These are phyloP conservation scores for Spinus olivaceus DNA, from an alignment of 2,797 vertebrate genomes.

Conservation along the genomic window DNA sequence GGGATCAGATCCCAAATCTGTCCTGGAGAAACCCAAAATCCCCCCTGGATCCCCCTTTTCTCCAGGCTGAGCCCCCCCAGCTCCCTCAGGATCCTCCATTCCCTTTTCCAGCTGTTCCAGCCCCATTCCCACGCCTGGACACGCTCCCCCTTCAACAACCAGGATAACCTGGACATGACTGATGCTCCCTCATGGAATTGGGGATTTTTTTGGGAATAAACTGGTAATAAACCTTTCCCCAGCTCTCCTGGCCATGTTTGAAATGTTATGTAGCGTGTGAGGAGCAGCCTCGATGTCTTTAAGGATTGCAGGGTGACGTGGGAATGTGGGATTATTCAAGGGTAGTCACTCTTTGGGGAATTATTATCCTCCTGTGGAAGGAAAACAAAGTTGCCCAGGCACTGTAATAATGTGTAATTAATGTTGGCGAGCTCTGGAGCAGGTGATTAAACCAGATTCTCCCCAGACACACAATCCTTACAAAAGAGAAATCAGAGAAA, in stretches of 20 bases:
- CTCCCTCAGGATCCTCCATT: background rate
- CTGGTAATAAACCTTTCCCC: background rate
- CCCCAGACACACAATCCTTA: background rate
- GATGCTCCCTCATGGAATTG: background rate
- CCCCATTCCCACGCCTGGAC: accelerated
- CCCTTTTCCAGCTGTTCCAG: background rate
- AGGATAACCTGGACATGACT: accelerated
- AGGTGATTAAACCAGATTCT: background rate
- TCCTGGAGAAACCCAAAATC: no score
- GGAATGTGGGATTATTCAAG: background rate
- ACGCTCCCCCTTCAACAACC: accelerated
- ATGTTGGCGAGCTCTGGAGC: background rate
- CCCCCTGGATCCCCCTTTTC: background rate
- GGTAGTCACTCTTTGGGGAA: background rate
- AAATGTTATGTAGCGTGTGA: accelerated
- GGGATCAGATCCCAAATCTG: background rate
- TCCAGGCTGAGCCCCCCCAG: background rate
- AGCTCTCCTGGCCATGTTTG: background rate
- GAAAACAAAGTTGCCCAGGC: background rate
- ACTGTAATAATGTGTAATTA: background rate
- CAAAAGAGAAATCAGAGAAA: background rate
- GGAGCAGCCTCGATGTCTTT: accelerated
- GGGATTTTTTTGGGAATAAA: background rate
- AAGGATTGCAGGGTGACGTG: accelerated
- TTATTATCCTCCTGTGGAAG: background rate